phyloP scores from a whole-genome alignment of 2,888 invertebrate genomes.

The Amphipoea lucens region DNA sequence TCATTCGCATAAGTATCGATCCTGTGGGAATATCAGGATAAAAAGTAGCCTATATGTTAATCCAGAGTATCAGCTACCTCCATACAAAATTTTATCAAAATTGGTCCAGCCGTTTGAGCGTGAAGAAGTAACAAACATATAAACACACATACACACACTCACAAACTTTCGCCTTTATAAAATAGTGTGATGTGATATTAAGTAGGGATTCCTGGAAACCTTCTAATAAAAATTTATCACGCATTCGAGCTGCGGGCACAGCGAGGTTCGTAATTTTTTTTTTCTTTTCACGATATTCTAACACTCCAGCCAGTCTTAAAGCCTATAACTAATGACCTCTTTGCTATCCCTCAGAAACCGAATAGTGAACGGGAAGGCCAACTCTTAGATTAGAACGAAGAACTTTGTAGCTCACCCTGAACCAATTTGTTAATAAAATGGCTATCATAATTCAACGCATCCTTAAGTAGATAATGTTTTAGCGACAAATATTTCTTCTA shows the following conservation, averaged over 20 bases:
- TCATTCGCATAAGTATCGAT: too few relatives aligned
- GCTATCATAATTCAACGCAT: conserved; percentile 32
- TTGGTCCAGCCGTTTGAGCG: too few relatives aligned
- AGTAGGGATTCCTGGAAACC: background rate
- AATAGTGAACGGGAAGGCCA: conserved; percentile 17
- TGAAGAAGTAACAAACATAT: too few relatives aligned
- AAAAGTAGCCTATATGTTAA: too few relatives aligned
- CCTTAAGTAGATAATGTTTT: conserved; percentile 11
- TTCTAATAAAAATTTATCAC: conserved; percentile 10
- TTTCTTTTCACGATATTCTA: background rate
- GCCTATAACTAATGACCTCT: conserved; percentile 29
- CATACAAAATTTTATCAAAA: too few relatives aligned
- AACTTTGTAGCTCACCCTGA: conserved; percentile 2
- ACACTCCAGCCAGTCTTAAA: conserved; percentile 22
- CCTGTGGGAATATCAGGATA: too few relatives aligned
- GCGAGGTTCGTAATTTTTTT: background rate
- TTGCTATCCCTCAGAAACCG: conserved; percentile 14
- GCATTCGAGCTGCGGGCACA: background rate
- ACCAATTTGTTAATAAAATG: conserved; percentile 39
- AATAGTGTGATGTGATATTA: background rate
- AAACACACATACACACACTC: too few relatives aligned
- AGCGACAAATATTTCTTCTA: background rate
- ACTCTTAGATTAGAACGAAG: conserved; percentile 25
- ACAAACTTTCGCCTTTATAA: too few relatives aligned
- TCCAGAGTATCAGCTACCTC: too few relatives aligned